These are phyloP conservation scores for Sinotaia quadrata DNA, from an alignment of 2,888 invertebrate species.

Conservation along the genomic window DNA sequence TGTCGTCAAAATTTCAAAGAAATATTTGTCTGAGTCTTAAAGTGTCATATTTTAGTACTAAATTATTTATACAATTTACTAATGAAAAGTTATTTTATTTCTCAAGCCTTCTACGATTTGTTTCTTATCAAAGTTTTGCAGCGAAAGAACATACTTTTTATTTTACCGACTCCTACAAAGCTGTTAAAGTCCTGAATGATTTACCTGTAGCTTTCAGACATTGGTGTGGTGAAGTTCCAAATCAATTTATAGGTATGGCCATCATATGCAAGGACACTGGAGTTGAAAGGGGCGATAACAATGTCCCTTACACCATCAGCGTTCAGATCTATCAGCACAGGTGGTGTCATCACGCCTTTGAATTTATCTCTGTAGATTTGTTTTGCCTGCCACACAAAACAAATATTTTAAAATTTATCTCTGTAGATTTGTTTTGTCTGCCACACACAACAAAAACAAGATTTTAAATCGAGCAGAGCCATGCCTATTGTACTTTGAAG, in stretches of 20 bases:
- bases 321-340: slow-evolving; percentile 81
- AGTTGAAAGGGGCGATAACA: slow-evolving; percentile 82
- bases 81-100: too few species aligned
- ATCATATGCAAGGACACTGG: slow-evolving; percentile 81
- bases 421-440: slow-evolving; percentile 65
- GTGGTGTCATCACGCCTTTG: slow-evolving; percentile 79
- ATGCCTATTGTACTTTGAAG: neutral
- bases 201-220: slow-evolving; percentile 79
- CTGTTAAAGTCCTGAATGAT: too few species aligned
- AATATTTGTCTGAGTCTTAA: too few species aligned
- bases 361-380: slow-evolving; percentile 74
- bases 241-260: slow-evolving; percentile 79
- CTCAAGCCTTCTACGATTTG: too few species aligned
- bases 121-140: too few species aligned
- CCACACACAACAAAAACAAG: neutral
- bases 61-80: too few species aligned
- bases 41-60: too few species aligned
- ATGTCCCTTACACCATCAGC: slow-evolving; percentile 82
- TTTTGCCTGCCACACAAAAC: slow-evolving; percentile 47
- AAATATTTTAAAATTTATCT: slow-evolving; percentile 75
- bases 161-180: too few species aligned
- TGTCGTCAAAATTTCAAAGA: too few species aligned
- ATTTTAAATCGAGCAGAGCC: neutral
- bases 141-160: too few species aligned
- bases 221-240: slow-evolving; percentile 82